Evolutionary conservation across 2,113 vertebrate genomes (phyloP).

Genomic region (Mesoclemmys tuberculata): DNA sequence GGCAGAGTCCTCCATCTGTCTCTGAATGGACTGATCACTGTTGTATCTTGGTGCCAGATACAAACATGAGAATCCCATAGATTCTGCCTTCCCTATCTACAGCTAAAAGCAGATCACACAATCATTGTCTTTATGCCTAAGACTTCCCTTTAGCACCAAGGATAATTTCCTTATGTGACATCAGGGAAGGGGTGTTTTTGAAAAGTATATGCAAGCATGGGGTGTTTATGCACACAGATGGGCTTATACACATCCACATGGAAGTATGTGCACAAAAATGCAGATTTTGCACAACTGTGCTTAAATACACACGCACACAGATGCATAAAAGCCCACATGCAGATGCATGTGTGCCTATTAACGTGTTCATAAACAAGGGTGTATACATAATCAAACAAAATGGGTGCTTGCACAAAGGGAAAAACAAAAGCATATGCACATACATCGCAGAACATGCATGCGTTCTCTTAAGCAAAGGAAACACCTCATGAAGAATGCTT

Average conservation of each 20-base stretch:
- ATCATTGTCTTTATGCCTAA: not conserved
- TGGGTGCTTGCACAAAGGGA: fast-evolving
- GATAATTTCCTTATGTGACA: not conserved
- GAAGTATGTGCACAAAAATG: not conserved
- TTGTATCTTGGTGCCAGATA: not conserved
- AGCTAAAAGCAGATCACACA: not conserved
- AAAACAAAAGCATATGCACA: too few relatives aligned
- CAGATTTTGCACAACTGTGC: not conserved
- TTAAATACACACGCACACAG: not conserved
- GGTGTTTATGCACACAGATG: not conserved
- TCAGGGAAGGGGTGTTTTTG: not conserved
- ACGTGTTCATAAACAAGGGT: not conserved
- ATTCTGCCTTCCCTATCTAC: not conserved
- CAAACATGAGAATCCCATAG: not conserved
- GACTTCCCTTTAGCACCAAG: not conserved
- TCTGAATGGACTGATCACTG: not conserved
- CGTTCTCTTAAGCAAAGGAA: not conserved
- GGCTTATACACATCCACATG: fast-evolving
- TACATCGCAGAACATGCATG: not conserved
- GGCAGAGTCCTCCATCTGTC: not conserved
- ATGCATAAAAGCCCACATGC: not conserved
- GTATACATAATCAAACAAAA: not conserved
- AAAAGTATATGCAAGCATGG: not conserved
- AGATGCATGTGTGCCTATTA: not conserved
- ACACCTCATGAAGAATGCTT: not conserved